Conservation (phyloP, 1,140 invertebrate species). For the Zaprionus lachaisei region DNA sequence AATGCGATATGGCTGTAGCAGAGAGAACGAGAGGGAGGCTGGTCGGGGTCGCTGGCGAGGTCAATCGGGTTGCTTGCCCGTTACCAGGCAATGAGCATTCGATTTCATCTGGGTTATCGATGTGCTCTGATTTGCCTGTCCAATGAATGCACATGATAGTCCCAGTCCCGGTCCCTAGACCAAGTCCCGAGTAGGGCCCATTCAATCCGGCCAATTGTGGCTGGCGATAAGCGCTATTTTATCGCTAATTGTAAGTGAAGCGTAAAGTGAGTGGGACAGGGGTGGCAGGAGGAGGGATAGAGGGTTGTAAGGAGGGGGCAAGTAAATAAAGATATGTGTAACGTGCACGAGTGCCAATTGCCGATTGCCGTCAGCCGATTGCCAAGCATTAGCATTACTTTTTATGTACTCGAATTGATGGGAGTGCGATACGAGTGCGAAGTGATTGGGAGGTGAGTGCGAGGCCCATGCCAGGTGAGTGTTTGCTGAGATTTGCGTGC, state of each 20-base stretch:
- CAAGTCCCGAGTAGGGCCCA: background rate
- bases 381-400: constrained; percentile 60
- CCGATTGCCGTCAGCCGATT: constrained; percentile 12
- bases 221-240: constrained; percentile 65
- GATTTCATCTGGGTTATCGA: constrained; percentile 34
- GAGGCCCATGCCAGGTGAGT: background rate
- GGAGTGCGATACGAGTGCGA: constrained; percentile 27
- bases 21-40: background rate
- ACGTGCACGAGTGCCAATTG: constrained; percentile 51
- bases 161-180: constrained; percentile 12
- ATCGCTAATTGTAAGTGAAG: constrained; percentile 78
- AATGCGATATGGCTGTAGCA: constrained; percentile 47
- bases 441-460: background rate
- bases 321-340: constrained; percentile 56
- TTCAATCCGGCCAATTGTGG: constrained; percentile 28
- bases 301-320: background rate
- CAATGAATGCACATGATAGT: constrained; percentile 73
- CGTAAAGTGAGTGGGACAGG: constrained; percentile 37
- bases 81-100: constrained; percentile 40
- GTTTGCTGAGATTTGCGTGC: constrained; percentile 38
- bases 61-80: constrained; percentile 38
- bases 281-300: background rate
- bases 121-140: constrained; percentile 64
- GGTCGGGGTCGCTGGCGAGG: background rate
- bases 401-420: constrained; percentile 68